A percentile compares a stretch with the other conserved stretches of the same genome.
Evolutionary conservation across 2,888 invertebrate genomes (phyloP).

Genomic region (Temnothorax rugatulus): DNA sequence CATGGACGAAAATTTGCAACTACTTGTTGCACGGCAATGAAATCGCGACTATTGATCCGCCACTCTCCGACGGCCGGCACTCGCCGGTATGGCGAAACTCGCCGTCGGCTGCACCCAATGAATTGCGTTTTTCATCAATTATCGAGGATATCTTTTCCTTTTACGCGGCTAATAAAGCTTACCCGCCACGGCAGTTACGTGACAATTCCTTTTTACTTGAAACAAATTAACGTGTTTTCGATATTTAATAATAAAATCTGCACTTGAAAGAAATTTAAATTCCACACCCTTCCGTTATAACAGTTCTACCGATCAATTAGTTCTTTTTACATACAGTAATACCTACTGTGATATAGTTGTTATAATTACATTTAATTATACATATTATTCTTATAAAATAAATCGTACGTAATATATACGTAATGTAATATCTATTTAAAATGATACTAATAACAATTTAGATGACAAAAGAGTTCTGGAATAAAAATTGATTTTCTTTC

Average conservation of each 20-base stretch:
- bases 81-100: conserved; percentile 9
- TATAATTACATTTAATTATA: background rate
- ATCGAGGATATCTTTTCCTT: background rate
- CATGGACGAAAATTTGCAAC: conserved; percentile 65
- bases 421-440: background rate
- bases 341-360: background rate
- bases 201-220: conserved; percentile 14
- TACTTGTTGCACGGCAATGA: conserved; percentile 66
- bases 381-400: background rate
- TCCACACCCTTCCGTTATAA: background rate
- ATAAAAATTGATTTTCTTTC: conserved; percentile 19
- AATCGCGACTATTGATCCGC: conserved; percentile 54
- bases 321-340: background rate
- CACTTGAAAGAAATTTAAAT: background rate
- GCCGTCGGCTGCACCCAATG: background rate
- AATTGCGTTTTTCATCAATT: conserved; percentile 41
- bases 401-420: background rate
- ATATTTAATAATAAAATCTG: conserved; percentile 16
- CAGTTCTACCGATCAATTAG: background rate
- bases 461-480: background rate
- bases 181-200: background rate
- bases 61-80: background rate
- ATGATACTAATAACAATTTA: background rate
- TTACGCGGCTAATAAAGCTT: conserved; percentile 14
- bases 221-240: conserved; percentile 4